Evolutionary conservation across 2,113 vertebrate species (phyloP).

Genomic region (Jaculus jaculus): DNA sequence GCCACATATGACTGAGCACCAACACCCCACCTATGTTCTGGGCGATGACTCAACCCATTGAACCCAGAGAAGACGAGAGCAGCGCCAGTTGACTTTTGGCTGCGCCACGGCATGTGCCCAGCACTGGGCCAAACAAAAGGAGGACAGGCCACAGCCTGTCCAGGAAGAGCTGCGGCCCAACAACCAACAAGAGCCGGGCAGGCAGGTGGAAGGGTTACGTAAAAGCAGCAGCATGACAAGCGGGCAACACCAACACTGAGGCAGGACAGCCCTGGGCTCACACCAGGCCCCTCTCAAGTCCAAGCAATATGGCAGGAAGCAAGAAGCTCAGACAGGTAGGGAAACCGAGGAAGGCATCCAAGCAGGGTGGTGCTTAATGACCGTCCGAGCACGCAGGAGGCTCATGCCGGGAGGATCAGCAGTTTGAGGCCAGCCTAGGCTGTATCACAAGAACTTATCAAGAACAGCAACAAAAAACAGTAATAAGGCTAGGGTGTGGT

Average conservation of each 20-base stretch:
- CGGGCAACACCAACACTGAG: fast-evolving
- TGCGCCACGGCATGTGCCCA: neutral
- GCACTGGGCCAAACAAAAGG: neutral
- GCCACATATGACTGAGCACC: neutral
- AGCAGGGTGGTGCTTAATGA: neutral
- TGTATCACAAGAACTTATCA: too few species aligned
- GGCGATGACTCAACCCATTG: neutral
- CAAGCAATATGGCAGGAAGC: neutral
- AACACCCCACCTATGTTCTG: neutral
- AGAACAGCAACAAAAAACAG: too few species aligned
- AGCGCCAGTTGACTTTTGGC: neutral
- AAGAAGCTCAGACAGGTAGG: neutral
- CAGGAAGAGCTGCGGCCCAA: neutral
- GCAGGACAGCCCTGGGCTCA: neutral
- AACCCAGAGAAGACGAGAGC: neutral
- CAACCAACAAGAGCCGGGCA: neutral
- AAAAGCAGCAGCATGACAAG: neutral
- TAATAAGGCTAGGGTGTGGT: too few species aligned
- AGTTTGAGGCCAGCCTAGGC: neutral
- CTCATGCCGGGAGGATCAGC: too few species aligned
- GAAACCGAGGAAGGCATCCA: neutral
- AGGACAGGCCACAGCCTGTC: neutral
- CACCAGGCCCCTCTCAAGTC: neutral
- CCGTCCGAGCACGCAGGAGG: too few species aligned
- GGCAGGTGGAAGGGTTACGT: fast-evolving